These are phyloP conservation scores for Crepidodera aurea DNA, from an alignment of 2,888 invertebrate genomes.

Conservation along the genomic window DNA sequence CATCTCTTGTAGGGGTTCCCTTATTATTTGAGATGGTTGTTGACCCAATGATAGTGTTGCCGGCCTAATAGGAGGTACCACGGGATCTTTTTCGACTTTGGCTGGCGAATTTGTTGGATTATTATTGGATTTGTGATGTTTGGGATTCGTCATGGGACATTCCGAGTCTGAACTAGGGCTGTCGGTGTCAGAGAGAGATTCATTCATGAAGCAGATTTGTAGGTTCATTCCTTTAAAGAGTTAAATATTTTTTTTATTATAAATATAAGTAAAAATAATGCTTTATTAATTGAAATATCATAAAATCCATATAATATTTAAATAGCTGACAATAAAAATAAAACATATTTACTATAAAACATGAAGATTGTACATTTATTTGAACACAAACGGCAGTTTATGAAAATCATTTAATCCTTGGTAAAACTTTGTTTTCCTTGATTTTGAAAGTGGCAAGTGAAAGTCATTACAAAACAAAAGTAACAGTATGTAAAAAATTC, in stretches of 20 bases:
- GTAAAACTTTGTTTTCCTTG: no score
- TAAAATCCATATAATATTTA: no score
- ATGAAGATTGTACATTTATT: no score
- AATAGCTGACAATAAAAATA: no score
- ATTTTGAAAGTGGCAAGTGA: no score
- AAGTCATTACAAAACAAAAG: no score
- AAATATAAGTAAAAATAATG: not conserved
- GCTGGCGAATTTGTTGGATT: constrained; percentile 11
- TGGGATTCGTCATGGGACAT: constrained; percentile 60
- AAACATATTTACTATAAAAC: no score
- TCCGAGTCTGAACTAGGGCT: constrained; percentile 80
- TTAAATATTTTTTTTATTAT: constrained; percentile 1
- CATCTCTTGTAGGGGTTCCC: constrained; percentile 67
- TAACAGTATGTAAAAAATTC: no score
- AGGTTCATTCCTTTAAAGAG: constrained; percentile 81
- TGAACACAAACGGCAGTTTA: no score
- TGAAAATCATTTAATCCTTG: no score
- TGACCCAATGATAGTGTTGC: constrained; percentile 60
- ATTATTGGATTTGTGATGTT: constrained; percentile 43
- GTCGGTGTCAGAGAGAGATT: constrained; percentile 85
- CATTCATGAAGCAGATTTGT: constrained; percentile 96
- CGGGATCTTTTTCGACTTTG: constrained; percentile 20
- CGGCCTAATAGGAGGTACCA: constrained; percentile 45
- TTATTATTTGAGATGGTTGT: constrained; percentile 62
- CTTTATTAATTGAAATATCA: no score